Conservation (phyloP, 2,113 vertebrate species). For the Xenopus tropicalis region DNA sequence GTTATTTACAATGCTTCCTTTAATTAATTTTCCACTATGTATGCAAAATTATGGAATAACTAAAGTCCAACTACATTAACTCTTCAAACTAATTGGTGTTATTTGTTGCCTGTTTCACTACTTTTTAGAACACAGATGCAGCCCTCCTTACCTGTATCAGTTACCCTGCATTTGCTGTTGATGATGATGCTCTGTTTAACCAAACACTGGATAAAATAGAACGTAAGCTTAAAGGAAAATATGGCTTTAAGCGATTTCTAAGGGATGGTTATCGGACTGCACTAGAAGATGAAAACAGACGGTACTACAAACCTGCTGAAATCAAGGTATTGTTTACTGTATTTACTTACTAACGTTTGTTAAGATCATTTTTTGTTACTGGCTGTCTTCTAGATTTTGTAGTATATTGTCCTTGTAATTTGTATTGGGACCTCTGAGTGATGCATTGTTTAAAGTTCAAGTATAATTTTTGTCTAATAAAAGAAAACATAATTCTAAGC, state of each 20-base stretch:
- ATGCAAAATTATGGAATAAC: too few species aligned
- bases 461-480: too few species aligned
- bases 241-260: constrained; percentile 91
- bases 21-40: too few species aligned
- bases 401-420: too few species aligned
- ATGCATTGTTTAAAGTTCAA: too few species aligned
- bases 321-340: constrained; percentile 78
- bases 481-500: too few species aligned
- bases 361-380: not conserved
- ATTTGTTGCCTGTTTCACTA: not conserved
- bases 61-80: too few species aligned
- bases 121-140: constrained; percentile 86
- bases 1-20: too few species aligned
- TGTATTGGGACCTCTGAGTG: too few species aligned
- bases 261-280: constrained; percentile 90
- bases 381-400: not conserved
- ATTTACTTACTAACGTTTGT: not conserved
- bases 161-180: constrained; percentile 93
- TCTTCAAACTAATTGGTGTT: too few species aligned
- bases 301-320: constrained; percentile 93
- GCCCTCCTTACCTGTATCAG: constrained; percentile 91
- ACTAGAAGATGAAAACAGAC: constrained; percentile 82
- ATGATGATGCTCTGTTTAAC: constrained; percentile 86
- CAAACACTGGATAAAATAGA: constrained; percentile 93
- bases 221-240: constrained; percentile 88